Evolutionary conservation across 2,888 invertebrate genomes (phyloP).

Genomic region (Agrotis clavis): DNA sequence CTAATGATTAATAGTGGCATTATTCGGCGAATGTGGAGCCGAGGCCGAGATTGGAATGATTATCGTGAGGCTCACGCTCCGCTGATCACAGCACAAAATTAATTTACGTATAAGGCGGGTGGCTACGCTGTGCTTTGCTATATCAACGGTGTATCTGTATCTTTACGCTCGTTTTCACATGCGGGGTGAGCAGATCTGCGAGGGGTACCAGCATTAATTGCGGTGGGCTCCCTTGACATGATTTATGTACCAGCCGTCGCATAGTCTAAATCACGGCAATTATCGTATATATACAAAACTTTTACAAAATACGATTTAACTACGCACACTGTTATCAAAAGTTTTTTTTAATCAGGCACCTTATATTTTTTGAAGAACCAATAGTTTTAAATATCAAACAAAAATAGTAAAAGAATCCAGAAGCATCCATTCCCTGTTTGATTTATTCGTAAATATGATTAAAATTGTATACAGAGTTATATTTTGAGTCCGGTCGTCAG

Average conservation of each 20-base stretch:
- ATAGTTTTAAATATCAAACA: neutral
- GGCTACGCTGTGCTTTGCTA: conserved; percentile 54
- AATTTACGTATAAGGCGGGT: conserved; percentile 82
- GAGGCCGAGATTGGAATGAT: conserved; percentile 82
- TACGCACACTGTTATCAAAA: neutral
- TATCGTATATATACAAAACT: neutral
- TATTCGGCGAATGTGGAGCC: conserved; percentile 75
- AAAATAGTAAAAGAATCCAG: neutral
- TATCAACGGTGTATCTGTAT: conserved; percentile 56
- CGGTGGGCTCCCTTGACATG: conserved; percentile 6
- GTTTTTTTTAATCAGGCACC: neutral
- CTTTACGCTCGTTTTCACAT: conserved; percentile 58
- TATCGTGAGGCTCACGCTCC: conserved; percentile 83
- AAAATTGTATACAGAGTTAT: conserved; percentile 45
- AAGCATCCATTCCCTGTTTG: neutral
- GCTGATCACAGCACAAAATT: conserved; percentile 86
- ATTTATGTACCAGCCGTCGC: conserved; percentile 7
- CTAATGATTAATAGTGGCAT: conserved; percentile 81
- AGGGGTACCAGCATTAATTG: conserved; percentile 47
- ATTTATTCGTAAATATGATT: conserved; percentile 22
- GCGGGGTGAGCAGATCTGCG: conserved; percentile 47
- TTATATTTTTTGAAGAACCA: neutral
- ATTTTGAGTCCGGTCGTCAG: conserved; percentile 68
- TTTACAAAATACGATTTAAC: conserved; percentile 1
- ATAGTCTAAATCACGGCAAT: conserved; percentile 7